Evolutionary conservation across 1,140 invertebrate genomes (phyloP).

Genomic region (Zaprionus davidi): DNA sequence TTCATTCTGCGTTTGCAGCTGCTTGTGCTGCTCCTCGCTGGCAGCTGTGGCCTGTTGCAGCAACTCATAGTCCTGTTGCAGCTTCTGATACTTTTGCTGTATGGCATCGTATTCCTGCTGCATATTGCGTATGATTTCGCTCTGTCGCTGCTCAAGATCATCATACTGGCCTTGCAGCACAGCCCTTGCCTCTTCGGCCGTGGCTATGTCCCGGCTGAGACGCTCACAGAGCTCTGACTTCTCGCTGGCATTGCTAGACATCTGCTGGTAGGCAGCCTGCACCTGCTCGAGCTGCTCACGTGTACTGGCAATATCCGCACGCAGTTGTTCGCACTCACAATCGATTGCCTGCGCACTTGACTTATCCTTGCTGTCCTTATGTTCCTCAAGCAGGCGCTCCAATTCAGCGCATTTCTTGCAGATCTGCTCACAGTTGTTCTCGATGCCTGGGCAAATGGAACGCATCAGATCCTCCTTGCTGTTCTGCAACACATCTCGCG

Average conservation of each 20-base stretch:
- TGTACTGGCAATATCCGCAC: constrained; percentile 39
- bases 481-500: constrained; percentile 44
- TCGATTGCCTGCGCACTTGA: constrained; percentile 27
- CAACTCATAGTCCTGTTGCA: constrained; percentile 51
- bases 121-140: constrained; percentile 34
- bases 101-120: constrained; percentile 51
- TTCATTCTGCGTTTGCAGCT: constrained; percentile 43
- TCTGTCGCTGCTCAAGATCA: constrained; percentile 42
- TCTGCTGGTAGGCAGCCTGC: constrained; percentile 36
- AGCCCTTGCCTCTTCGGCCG: constrained; percentile 36
- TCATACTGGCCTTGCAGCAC: constrained; percentile 49
- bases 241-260: constrained; percentile 39
- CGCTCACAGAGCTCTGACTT: constrained; percentile 41
- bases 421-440: constrained; percentile 50
- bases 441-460: constrained; percentile 51
- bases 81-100: constrained; percentile 53
- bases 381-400: constrained; percentile 43
- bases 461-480: constrained; percentile 60
- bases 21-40: constrained; percentile 24
- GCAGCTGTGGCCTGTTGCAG: constrained; percentile 22
- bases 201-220: constrained; percentile 36
- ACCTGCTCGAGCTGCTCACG: constrained; percentile 49
- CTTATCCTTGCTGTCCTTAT: constrained; percentile 23
- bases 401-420: constrained; percentile 64
- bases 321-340: constrained; percentile 56